Conservation (phyloP, 2,888 invertebrate species). For the Heliconius erato region DNA sequence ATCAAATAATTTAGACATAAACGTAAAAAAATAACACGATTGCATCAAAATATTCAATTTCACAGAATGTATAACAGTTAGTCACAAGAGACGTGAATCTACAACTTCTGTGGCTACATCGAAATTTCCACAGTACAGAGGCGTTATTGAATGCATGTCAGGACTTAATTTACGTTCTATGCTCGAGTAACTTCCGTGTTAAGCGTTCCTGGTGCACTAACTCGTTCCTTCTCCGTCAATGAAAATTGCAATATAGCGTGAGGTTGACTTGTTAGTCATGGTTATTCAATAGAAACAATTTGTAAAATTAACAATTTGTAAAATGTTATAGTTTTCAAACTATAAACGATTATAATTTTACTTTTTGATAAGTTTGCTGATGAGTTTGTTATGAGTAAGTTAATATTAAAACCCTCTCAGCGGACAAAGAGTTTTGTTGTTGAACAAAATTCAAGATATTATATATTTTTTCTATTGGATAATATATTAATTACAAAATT, state of each 20-base stretch:
- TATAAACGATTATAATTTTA: background rate
- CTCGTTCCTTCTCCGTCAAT: conserved; percentile 17
- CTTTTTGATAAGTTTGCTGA: background rate
- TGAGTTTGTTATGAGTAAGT: no score
- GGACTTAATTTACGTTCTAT: conserved; percentile 22
- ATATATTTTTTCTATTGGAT: no score
- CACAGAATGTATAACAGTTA: conserved; percentile 7
- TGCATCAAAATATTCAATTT: background rate
- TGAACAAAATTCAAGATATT: no score
- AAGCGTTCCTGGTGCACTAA: conserved; percentile 20
- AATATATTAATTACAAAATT: no score
- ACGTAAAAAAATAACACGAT: background rate
- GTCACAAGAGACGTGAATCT: conserved; percentile 14
- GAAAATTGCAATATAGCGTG: conserved; percentile 18
- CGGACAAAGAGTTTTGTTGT: background rate
- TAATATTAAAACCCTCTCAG: no score
- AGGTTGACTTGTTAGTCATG: conserved; percentile 19
- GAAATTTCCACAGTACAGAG: background rate
- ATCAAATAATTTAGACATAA: no score
- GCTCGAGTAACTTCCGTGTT: conserved; percentile 28
- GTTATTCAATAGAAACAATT: background rate
- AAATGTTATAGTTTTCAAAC: background rate
- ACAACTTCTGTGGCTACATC: background rate
- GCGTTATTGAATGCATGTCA: conserved; percentile 32
- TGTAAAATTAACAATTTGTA: background rate